phyloP scores from a whole-genome alignment of 2,797 vertebrate species.

The Carduelis carduelis region DNA sequence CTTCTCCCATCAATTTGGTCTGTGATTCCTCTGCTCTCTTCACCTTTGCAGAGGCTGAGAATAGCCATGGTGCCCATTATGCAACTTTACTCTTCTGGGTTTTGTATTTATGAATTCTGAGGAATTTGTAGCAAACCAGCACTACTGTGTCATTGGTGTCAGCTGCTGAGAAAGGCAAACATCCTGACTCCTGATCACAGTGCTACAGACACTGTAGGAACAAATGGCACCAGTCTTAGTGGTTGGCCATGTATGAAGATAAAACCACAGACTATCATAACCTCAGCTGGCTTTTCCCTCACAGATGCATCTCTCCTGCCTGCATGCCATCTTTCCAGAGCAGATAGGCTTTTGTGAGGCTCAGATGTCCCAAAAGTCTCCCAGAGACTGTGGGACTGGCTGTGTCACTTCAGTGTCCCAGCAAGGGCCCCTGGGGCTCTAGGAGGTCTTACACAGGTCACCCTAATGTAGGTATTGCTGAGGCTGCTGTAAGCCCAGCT shows the following conservation, averaged over 20 bases:
- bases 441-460: background rate
- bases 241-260: background rate
- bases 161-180: background rate
- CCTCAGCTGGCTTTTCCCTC: background rate
- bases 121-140: background rate
- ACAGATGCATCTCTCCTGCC: background rate
- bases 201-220: background rate
- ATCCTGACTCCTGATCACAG: background rate
- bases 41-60: background rate
- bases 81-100: background rate
- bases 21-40: background rate
- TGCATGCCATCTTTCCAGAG: background rate
- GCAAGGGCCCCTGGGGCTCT: background rate
- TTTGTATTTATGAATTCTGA: background rate
- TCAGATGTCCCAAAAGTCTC: background rate
- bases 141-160: background rate
- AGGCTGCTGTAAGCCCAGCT: background rate
- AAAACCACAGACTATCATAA: background rate
- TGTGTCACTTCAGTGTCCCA: background rate
- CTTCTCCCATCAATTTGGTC: background rate
- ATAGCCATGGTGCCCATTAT: background rate
- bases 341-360: background rate
- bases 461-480: fast-evolving
- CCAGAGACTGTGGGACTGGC: background rate
- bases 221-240: background rate